Evolutionary conservation across 1,140 invertebrate species (phyloP), one percentile per base, ranked within the genome.

Genomic region (Papilio glaucus): DNA sequence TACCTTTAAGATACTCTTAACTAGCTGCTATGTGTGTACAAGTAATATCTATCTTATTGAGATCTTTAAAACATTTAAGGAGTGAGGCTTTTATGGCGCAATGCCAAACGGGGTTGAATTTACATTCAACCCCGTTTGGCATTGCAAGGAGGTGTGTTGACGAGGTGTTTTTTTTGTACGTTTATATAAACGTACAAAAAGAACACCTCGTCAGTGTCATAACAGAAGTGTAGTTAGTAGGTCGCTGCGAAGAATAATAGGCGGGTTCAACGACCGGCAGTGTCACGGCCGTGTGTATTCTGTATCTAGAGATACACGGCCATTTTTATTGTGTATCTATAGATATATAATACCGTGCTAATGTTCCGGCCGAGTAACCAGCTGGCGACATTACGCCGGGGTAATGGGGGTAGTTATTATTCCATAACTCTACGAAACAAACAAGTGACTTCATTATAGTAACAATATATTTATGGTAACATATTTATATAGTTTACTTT

Each of bases 221-320:
- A 78, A 78, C 72, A 83, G 72, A 37, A 57, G 49, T 69, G 69
- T 72, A 74, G 75, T 83, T 84, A 81, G 79, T 90, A 81, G 82
- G 85, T 84, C 83, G 81, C 65, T 77, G 72, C 78, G 87, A 86
- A 87, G 85, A 89, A 83, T 83, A 86, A 82, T 87, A 76, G 81
- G 82, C 77, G 85, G 78, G 88, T 79, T 92, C 80, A 88, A 90
- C 75, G 87, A 86, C 84, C 90, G 75, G 45, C 72, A 82, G 80
- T 92, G 90, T 92, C 87, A 92, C 77, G 88, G 87, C 82, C 86
- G 76, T 21, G 73, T 67, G 38, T 63, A n/a, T 15, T 53, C 37
- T 71, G 53, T 72, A 57, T 33, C 29, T 33, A 33, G 2, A 33
- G 29, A 33, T 33, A 33, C 29, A 33, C 2, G 37, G 57, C 62